These are phyloP conservation scores for Vandiemenella viatica DNA, from an alignment of 2,888 invertebrate species.

Conservation along the genomic window DNA sequence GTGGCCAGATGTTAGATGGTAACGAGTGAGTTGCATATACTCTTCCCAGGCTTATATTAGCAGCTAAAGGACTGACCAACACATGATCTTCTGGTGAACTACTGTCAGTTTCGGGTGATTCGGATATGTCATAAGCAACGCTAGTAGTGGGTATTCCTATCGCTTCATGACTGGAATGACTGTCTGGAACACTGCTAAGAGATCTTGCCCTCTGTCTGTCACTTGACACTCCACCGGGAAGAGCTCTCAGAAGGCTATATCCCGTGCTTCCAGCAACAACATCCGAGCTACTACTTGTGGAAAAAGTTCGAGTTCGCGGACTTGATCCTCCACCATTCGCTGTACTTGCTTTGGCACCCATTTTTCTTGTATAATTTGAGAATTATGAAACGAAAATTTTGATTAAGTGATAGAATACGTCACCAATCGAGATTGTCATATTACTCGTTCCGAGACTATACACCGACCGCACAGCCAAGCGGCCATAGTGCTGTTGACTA, in stretches of 20 bases:
- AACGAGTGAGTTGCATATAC: slow-evolving; percentile 79
- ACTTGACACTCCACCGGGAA: slow-evolving; percentile 51
- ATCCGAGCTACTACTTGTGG: slow-evolving; percentile 52
- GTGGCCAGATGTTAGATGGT: slow-evolving; percentile 84
- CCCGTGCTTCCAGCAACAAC: slow-evolving; percentile 34
- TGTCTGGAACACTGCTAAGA: slow-evolving; percentile 67
- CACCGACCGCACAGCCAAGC: slow-evolving; percentile 33
- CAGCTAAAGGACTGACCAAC: slow-evolving; percentile 30
- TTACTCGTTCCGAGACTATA: slow-evolving; percentile 22
- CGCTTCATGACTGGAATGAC: slow-evolving; percentile 39
- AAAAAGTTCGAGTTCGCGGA: slow-evolving; percentile 59
- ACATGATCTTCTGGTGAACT: slow-evolving; percentile 52
- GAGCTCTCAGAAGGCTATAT: slow-evolving; percentile 52
- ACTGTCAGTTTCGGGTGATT: slow-evolving; percentile 49
- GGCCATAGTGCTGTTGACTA: slow-evolving; percentile 33
- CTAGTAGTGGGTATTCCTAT: slow-evolving; percentile 43
- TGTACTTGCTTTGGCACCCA: slow-evolving; percentile 78
- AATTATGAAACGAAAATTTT: slow-evolving; percentile 4
- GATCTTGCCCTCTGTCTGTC: slow-evolving; percentile 72
- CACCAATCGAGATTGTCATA: slow-evolving; percentile 7
- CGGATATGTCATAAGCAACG: slow-evolving; percentile 43
- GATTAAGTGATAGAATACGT: slow-evolving; percentile 4
- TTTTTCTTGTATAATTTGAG: slow-evolving; percentile 23
- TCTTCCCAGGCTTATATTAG: slow-evolving; percentile 48
- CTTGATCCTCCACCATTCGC: slow-evolving; percentile 55